These are phyloP conservation scores for Leptosomus discolor DNA, from an alignment of 2,113 vertebrate species.

Conservation along the genomic window DNA sequence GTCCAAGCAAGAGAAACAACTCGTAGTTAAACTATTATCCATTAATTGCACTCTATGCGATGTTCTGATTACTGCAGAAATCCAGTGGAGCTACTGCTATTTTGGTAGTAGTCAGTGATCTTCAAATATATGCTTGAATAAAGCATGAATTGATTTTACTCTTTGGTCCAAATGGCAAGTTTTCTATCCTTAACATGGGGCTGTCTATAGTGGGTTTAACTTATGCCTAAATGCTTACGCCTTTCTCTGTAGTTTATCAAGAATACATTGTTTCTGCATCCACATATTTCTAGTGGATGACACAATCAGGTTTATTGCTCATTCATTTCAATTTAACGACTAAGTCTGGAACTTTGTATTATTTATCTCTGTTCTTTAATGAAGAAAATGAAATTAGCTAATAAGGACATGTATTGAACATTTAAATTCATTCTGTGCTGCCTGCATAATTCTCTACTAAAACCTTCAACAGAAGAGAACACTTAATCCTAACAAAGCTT, in stretches of 20 bases:
- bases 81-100: background rate
- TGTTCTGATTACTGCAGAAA: background rate
- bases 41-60: background rate
- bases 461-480: background rate
- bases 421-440: slow-evolving; percentile 1
- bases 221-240: background rate
- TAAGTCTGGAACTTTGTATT: background rate
- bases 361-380: background rate
- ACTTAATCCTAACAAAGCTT: slow-evolving; percentile 24
- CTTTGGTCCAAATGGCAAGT: background rate
- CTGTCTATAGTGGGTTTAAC: background rate
- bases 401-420: background rate
- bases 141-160: background rate
- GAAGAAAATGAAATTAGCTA: slow-evolving; percentile 4
- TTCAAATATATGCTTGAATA: background rate
- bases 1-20: background rate
- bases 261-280: background rate
- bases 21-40: background rate
- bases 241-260: background rate
- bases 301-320: background rate
- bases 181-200: background rate
- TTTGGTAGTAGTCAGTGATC: background rate
- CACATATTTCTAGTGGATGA: background rate
- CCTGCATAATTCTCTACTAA: background rate
- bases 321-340: background rate